These are phyloP conservation scores for Zaprionus taronus DNA, from an alignment of 1,140 invertebrate genomes.

Conservation along the genomic window DNA sequence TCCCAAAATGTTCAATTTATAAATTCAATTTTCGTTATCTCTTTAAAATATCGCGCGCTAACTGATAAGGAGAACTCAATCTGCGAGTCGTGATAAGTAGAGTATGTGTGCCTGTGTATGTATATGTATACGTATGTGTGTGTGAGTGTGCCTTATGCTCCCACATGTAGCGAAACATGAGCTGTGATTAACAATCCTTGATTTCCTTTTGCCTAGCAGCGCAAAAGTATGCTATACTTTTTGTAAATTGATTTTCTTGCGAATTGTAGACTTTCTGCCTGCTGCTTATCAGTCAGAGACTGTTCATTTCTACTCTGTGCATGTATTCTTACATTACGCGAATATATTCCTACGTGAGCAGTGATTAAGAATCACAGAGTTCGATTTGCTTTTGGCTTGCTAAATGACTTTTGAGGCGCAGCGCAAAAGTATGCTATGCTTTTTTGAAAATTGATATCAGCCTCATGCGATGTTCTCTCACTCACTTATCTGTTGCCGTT, in stretches of 20 bases:
- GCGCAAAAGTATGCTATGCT: neutral
- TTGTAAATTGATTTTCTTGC: constrained; percentile 29
- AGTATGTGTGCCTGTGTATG: neutral
- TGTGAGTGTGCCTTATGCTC: neutral
- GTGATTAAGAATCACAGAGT: neutral
- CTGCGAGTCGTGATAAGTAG: neutral
- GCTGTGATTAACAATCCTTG: neutral
- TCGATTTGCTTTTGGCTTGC: neutral
- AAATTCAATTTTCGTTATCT: constrained; percentile 14
- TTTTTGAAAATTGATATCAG: constrained; percentile 3
- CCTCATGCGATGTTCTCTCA: neutral
- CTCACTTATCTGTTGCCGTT: constrained; percentile 29
- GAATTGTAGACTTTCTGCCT: neutral
- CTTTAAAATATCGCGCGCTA: neutral
- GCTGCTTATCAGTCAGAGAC: constrained; percentile 9
- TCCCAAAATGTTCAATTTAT: constrained; percentile 24
- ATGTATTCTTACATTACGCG: neutral
- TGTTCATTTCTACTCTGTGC: neutral
- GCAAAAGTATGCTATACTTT: constrained; percentile 11
- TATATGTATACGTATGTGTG: neutral
- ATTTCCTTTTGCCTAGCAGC: neutral
- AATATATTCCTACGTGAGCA: neutral
- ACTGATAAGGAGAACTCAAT: neutral
- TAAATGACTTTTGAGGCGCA: neutral
- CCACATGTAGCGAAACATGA: neutral